Conservation (phyloP, 2,797 vertebrate genomes). For the Hydrocynus forskahlii region DNA sequence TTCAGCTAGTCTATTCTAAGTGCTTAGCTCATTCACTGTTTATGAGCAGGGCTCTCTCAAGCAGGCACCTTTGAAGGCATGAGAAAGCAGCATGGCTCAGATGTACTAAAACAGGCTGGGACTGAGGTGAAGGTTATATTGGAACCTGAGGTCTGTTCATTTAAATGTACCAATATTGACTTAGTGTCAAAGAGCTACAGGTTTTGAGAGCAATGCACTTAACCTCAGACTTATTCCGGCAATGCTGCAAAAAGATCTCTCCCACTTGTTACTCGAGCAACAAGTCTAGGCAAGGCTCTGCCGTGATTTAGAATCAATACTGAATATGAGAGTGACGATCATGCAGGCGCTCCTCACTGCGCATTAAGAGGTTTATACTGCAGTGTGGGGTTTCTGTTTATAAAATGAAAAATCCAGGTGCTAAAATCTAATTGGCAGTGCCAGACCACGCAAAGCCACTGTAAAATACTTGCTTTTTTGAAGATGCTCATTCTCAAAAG, state of each 20-base stretch:
- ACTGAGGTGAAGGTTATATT: not conserved
- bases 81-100: not conserved
- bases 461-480: too few relatives aligned
- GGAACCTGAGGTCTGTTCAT: not conserved
- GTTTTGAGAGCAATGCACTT: not conserved
- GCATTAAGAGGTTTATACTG: not conserved
- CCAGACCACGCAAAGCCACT: too few relatives aligned
- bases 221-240: not conserved
- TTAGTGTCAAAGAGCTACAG: not conserved
- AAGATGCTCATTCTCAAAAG: too few relatives aligned
- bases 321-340: not conserved
- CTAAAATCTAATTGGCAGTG: not conserved
- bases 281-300: not conserved
- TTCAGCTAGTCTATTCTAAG: not conserved
- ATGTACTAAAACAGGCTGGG: not conserved
- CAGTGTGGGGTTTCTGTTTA: not conserved
- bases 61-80: not conserved
- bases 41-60: not conserved
- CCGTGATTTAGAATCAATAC: constrained; percentile 1
- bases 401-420: not conserved
- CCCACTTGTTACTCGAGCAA: not conserved
- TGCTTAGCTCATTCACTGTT: not conserved
- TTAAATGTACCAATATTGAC: not conserved
- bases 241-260: not conserved
- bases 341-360: not conserved